These are phyloP conservation scores for Drosophila koepferae DNA, from an alignment of 2,888 invertebrate genomes.

Conservation along the genomic window DNA sequence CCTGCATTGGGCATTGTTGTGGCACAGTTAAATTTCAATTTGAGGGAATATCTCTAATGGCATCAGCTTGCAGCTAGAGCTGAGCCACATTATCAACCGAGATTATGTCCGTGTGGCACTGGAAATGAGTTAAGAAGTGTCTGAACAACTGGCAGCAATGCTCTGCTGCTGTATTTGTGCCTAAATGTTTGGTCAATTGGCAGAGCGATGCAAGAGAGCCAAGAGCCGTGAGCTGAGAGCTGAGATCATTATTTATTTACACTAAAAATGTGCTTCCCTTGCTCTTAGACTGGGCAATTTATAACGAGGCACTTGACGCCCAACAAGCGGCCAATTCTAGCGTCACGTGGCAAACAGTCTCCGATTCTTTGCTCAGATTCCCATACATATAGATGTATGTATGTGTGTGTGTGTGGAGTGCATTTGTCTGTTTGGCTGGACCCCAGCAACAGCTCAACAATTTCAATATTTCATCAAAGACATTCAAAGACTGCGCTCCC, in stretches of 20 bases:
- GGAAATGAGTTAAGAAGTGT: slow-evolving; percentile 4
- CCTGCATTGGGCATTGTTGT: neutral
- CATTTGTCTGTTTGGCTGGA: slow-evolving; percentile 70
- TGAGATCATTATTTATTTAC: slow-evolving; percentile 78
- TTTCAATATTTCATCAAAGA: slow-evolving; percentile 80
- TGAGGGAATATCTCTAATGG: neutral
- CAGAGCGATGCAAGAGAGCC: slow-evolving; percentile 15
- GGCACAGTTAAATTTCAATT: slow-evolving; percentile 6
- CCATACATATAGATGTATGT: slow-evolving; percentile 9
- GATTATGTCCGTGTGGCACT: slow-evolving; percentile 6
- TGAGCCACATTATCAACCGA: slow-evolving; percentile 12
- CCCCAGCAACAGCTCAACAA: slow-evolving; percentile 75
- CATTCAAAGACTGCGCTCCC: slow-evolving; percentile 64
- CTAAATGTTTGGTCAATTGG: slow-evolving; percentile 51
- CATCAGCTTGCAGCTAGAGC: slow-evolving; percentile 10
- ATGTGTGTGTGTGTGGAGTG: slow-evolving; percentile 37
- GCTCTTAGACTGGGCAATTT: slow-evolving; percentile 77
- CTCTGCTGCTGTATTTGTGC: slow-evolving; percentile 27
- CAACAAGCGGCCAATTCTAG: slow-evolving; percentile 46
- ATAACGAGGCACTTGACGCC: slow-evolving; percentile 80
- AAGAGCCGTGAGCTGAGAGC: neutral
- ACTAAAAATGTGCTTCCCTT: slow-evolving; percentile 78
- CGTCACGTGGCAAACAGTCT: slow-evolving; percentile 64
- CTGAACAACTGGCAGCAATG: slow-evolving; percentile 29
- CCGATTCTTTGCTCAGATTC: slow-evolving; percentile 55